Evolutionary conservation across 1,140 invertebrate species (phyloP).

Genomic region (Megalonaias nervosa): DNA sequence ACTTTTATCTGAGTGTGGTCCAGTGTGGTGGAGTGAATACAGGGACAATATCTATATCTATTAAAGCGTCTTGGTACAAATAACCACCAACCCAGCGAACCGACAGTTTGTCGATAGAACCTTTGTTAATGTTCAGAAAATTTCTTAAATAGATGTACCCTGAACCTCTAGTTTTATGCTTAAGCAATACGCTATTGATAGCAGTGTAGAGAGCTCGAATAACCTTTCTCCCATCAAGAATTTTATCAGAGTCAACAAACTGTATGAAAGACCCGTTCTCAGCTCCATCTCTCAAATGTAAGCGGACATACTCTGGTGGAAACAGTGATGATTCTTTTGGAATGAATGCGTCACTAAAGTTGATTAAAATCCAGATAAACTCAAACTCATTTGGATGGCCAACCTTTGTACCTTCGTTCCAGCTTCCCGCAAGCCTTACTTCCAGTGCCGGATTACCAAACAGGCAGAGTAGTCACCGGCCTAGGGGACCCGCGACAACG

Average conservation of each 20-base stretch:
- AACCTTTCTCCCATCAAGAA: constrained; percentile 3
- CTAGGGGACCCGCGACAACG: too few species aligned
- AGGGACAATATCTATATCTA: neutral
- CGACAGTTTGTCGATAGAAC: constrained; percentile 5
- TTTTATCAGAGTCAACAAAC: constrained; percentile 10
- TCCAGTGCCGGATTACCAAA: too few species aligned
- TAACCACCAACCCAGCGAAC: neutral
- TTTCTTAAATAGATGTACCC: neutral
- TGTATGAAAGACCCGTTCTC: neutral
- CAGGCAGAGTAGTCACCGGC: too few species aligned
- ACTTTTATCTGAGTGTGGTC: neutral
- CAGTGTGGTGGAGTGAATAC: constrained; percentile 1
- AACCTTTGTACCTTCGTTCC: constrained; percentile 22
- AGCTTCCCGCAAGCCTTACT: too few species aligned
- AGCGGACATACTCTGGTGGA: constrained; percentile 9
- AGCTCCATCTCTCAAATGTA: neutral
- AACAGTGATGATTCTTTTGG: neutral
- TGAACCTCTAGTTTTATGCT: neutral
- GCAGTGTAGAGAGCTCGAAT: constrained; percentile 8
- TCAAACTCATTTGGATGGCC: constrained; percentile 25
- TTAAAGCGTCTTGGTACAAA: constrained; percentile 5
- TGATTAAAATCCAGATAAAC: constrained; percentile 12
- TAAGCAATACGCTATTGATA: constrained; percentile 1
- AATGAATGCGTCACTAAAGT: neutral
- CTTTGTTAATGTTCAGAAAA: constrained; percentile 2